Percentiles rank a stretch among this genome's conserved stretches.
Conservation (phyloP, 2,888 invertebrate genomes). For the Sepiola atlantica region DNA sequence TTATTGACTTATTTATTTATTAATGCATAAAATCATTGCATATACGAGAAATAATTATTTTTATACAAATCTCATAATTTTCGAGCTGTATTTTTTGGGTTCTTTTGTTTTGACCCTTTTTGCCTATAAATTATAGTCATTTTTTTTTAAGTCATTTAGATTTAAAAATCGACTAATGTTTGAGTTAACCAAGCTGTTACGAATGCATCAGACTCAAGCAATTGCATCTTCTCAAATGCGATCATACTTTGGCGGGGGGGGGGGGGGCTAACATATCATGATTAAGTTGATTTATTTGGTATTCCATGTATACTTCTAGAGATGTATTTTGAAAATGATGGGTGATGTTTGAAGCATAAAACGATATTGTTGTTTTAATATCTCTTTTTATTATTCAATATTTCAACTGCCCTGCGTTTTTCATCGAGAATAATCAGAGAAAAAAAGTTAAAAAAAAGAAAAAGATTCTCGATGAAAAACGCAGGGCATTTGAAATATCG, state of each 20-base stretch:
- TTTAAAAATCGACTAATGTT: neutral
- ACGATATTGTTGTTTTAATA: too few relatives aligned
- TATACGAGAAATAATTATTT: neutral
- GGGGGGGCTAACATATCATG: neutral
- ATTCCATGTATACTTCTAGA: too few relatives aligned
- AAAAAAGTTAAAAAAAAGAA: too few relatives aligned
- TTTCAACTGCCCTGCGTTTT: too few relatives aligned
- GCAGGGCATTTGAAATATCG: too few relatives aligned
- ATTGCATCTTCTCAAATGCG: neutral
- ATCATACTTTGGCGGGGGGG: neutral
- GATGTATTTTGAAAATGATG: too few relatives aligned
- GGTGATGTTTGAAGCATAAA: too few relatives aligned
- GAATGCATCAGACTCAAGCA: neutral
- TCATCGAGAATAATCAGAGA: too few relatives aligned
- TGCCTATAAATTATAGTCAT: neutral
- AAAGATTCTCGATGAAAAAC: too few relatives aligned
- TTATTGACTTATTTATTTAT: neutral
- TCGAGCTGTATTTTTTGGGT: neutral
- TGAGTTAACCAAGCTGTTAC: neutral
- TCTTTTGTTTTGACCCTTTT: too few relatives aligned
- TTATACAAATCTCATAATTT: neutral
- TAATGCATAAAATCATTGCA: neutral
- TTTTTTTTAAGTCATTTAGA: neutral
- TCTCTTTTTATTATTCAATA: too few relatives aligned
- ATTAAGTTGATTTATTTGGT: neutral